A percentile compares a stretch with the other conserved stretches of the same genome.
phyloP scores from a whole-genome alignment of 2,888 invertebrate genomes.

The Parapristionchus giblindavisi region DNA sequence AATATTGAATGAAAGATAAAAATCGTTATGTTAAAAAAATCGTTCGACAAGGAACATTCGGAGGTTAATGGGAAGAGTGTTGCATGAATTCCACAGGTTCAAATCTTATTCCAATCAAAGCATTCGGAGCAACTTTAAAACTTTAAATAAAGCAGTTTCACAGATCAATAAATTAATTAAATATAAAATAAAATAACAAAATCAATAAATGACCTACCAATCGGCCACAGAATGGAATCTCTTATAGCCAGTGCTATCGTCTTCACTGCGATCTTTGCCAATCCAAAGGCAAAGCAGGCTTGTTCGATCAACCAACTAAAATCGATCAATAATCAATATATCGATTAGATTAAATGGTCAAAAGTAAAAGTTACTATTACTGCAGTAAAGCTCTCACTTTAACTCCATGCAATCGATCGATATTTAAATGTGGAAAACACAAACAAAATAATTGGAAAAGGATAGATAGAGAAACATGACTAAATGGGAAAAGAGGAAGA shows the following conservation, averaged over 20 bases:
- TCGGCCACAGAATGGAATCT: conserved; percentile 62
- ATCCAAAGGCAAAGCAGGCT: conserved; percentile 9
- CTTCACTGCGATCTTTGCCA: conserved; percentile 18
- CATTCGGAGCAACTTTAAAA: no score
- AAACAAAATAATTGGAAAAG: not conserved
- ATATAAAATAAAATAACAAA: no score
- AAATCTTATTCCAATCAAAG: no score
- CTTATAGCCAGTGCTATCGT: conserved; percentile 41
- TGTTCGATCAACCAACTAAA: conserved; percentile 31
- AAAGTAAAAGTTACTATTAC: not conserved
- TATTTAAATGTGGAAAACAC: not conserved
- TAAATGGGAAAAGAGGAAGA: conserved; percentile 34
- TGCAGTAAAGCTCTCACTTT: not conserved
- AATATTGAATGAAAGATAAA: no score
- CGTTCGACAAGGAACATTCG: no score
- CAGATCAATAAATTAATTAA: no score
- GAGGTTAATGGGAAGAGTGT: no score
- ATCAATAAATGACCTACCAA: conserved; percentile 37
- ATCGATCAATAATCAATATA: not conserved
- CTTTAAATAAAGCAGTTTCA: no score
- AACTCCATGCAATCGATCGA: no score
- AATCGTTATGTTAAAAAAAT: no score
- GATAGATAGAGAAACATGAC: not conserved
- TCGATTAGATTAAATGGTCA: no score
- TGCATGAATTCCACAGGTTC: no score